Evolutionary conservation across 2,113 vertebrate species (phyloP).

Genomic region (Alces alces): DNA sequence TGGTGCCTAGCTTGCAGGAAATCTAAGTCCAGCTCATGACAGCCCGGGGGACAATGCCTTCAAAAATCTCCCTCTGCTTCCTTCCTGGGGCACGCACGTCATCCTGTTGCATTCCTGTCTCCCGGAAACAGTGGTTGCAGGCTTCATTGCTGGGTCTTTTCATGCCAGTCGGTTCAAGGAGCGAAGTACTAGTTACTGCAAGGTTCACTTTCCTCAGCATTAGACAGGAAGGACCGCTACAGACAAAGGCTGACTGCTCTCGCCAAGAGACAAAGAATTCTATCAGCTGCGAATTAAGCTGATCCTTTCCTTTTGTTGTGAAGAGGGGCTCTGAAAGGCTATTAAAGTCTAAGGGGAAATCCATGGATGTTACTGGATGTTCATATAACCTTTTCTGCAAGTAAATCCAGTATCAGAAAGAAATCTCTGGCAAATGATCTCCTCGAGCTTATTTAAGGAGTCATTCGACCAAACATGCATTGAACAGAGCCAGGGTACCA

Average conservation of each 20-base stretch:
- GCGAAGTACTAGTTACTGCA: background rate
- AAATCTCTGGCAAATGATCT: background rate
- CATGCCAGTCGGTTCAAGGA: background rate
- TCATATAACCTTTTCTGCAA: background rate
- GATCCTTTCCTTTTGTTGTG: background rate
- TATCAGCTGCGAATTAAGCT: background rate
- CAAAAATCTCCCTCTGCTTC: background rate
- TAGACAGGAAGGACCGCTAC: background rate
- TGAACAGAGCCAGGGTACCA: background rate
- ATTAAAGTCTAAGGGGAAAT: background rate
- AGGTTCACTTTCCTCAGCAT: background rate
- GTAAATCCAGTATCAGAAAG: background rate
- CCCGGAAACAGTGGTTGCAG: background rate
- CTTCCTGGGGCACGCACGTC: background rate
- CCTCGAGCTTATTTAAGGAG: background rate
- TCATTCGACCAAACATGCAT: background rate
- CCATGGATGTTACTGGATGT: background rate
- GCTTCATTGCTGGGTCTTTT: background rate
- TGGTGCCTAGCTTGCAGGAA: background rate
- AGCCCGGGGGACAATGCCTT: background rate
- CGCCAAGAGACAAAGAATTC: background rate
- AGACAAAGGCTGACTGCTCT: background rate
- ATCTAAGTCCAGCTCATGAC: background rate
- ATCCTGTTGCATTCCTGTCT: background rate
- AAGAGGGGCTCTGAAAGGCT: background rate